phyloP scores from a whole-genome alignment of 2,113 vertebrate genomes.

The Dolichotis patagonum region DNA sequence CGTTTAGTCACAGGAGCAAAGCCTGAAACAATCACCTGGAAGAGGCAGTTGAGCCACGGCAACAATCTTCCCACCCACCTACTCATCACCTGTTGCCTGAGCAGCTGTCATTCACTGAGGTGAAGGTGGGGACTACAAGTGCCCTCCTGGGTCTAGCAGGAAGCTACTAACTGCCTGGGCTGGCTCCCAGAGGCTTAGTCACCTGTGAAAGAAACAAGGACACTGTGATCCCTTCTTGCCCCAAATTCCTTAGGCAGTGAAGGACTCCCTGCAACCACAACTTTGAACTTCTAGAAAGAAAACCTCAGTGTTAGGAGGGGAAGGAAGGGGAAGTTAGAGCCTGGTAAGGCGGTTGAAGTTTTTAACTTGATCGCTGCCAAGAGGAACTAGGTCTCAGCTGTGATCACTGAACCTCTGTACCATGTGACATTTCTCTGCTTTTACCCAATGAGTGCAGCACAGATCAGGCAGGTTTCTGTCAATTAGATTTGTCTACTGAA shows the following conservation, averaged over 20 bases:
- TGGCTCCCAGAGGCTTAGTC: not conserved
- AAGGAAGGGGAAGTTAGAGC: not conserved
- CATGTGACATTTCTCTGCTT: not conserved
- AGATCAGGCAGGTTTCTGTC: not conserved
- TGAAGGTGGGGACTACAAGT: not conserved
- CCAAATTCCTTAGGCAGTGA: not conserved
- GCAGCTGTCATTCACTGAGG: not conserved
- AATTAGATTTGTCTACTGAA: not conserved
- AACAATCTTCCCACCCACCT: not conserved
- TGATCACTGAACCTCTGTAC: not conserved
- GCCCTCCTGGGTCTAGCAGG: not conserved
- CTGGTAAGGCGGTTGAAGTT: not conserved
- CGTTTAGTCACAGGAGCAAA: not conserved
- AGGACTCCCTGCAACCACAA: not conserved
- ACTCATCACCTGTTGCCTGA: not conserved
- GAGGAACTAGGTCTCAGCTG: not conserved
- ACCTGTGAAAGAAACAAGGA: slow-evolving; percentile 25
- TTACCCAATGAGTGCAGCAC: not conserved
- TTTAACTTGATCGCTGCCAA: not conserved
- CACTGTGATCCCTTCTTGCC: not conserved
- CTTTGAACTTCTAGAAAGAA: slow-evolving; percentile 28
- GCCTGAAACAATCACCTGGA: not conserved
- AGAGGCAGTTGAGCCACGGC: not conserved
- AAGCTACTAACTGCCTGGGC: not conserved
- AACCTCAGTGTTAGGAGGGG: not conserved